Percentiles rank a stretch among this genome's conserved stretches.
phyloP scores from a whole-genome alignment of 2,113 vertebrate genomes.

The Ceyx margarethae region DNA sequence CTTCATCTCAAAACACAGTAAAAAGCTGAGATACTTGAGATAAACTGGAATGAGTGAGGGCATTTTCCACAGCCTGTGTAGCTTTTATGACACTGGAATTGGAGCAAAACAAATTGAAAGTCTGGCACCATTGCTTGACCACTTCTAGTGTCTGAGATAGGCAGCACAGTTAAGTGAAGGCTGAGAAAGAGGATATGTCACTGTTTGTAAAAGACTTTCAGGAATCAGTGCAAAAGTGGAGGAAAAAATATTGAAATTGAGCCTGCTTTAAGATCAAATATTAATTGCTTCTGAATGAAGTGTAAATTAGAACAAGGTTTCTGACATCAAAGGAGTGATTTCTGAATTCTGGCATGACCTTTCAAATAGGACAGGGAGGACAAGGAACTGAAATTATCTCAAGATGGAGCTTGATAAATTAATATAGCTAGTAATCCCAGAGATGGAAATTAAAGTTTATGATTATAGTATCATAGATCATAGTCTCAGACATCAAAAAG shows the following conservation, averaged over 20 bases:
- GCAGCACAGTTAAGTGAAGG: not conserved
- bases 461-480: conserved; percentile 23
- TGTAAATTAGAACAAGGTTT: conserved; percentile 34
- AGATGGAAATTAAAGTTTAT: conserved; percentile 41
- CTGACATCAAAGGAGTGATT: conserved; percentile 21
- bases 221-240: not conserved
- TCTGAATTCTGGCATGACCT: conserved; percentile 18
- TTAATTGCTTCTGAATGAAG: conserved; percentile 42
- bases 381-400: conserved; percentile 41
- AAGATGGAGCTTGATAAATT: conserved; percentile 44
- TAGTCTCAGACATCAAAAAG: conserved; percentile 13
- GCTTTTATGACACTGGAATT: not conserved
- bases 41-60: not conserved
- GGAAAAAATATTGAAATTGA: conserved; percentile 26
- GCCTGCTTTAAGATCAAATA: conserved; percentile 30
- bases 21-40: not conserved
- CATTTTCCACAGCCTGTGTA: not conserved
- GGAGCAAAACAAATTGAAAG: not conserved
- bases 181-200: not conserved
- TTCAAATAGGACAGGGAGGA: conserved; percentile 12
- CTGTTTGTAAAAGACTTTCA: conserved; percentile 19
- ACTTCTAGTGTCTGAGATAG: not conserved
- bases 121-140: not conserved
- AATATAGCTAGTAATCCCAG: not conserved
- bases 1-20: not conserved